Conservation (phyloP, 1,140 invertebrate genomes). For the Pantala flavescens region DNA sequence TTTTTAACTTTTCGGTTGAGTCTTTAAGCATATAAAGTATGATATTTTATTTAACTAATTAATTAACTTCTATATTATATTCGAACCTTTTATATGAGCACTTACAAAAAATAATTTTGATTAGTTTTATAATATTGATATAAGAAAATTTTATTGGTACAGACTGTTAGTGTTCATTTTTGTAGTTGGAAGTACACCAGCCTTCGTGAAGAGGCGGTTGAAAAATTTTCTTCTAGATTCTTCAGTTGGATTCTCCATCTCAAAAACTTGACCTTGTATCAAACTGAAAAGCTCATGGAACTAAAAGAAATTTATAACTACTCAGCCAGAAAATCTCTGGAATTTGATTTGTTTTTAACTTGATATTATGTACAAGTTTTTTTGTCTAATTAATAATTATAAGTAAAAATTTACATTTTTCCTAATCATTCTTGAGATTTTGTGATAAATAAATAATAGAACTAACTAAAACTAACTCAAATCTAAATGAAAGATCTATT, state of each 20-base stretch:
- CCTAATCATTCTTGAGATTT: background rate
- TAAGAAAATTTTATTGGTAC: background rate
- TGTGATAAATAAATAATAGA: no score
- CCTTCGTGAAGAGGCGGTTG: conserved; percentile 27
- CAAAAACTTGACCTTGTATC: conserved; percentile 31
- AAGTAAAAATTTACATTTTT: background rate
- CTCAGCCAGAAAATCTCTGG: background rate
- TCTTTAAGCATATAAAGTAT: no score
- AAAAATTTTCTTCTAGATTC: conserved; percentile 31
- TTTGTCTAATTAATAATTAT: conserved; percentile 17
- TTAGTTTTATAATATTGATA: no score
- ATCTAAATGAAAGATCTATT: no score
- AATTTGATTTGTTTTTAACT: background rate
- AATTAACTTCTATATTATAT: no score
- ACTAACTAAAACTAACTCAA: no score
- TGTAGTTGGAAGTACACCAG: conserved; percentile 26
- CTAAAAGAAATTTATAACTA: background rate
- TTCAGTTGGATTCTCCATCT: conserved; percentile 27
- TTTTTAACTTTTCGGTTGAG: no score
- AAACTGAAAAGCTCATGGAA: conserved; percentile 28
- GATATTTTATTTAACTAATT: no score
- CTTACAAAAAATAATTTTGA: no score
- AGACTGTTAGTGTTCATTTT: background rate
- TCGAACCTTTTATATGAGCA: no score
- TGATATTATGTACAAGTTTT: conserved; percentile 21